Evolutionary conservation across 2,888 invertebrate species (phyloP).

Genomic region (Linyphia triangularis): DNA sequence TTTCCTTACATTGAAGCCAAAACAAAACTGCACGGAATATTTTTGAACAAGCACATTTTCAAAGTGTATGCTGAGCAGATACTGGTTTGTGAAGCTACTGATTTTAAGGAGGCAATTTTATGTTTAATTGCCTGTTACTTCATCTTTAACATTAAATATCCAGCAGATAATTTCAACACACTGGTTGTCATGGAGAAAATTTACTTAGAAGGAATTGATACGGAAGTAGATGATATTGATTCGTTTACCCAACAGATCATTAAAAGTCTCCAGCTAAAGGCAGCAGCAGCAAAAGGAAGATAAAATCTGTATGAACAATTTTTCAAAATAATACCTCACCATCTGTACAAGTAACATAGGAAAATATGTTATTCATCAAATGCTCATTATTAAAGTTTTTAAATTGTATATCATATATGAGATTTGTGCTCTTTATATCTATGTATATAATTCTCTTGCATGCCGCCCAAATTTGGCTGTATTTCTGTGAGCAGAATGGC

Average conservation of each 20-base stretch:
- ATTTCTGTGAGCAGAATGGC: too few species aligned
- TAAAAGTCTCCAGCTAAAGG: constrained; percentile 22
- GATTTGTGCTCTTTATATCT: too few species aligned
- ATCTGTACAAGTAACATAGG: too few species aligned
- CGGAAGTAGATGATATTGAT: constrained; percentile 37
- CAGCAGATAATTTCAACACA: constrained; percentile 13
- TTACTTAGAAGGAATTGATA: constrained; percentile 45
- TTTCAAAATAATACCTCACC: constrained; percentile 18
- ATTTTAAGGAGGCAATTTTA: constrained; percentile 41
- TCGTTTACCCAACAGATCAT: background rate
- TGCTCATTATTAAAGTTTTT: too few species aligned
- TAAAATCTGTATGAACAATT: background rate
- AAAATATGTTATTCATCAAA: too few species aligned
- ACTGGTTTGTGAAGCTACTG: constrained; percentile 36
- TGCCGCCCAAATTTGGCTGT: too few species aligned
- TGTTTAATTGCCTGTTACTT: constrained; percentile 45
- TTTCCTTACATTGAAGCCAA: constrained; percentile 31
- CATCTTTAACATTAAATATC: constrained; percentile 65
- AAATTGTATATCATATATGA: too few species aligned
- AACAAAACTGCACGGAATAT: background rate
- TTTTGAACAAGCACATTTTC: background rate
- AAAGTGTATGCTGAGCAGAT: constrained; percentile 34
- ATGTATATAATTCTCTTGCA: too few species aligned
- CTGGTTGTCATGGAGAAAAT: constrained; percentile 37
- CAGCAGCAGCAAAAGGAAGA: background rate